phyloP scores from a whole-genome alignment of 2,797 vertebrate species.

The Antrozous pallidus region DNA sequence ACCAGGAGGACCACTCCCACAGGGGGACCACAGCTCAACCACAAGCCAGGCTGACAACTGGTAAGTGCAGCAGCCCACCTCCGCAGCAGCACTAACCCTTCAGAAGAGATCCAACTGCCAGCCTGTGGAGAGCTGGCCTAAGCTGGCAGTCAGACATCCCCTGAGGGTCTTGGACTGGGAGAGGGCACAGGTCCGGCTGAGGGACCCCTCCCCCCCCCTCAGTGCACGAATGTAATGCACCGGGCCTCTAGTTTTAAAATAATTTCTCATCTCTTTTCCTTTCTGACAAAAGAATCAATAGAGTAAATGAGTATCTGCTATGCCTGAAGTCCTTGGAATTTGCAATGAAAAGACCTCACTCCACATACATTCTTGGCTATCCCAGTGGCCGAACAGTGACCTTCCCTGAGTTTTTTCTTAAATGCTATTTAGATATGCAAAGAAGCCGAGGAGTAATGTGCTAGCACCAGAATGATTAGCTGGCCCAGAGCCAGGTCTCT shows the following conservation, averaged over 20 bases:
- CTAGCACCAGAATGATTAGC: constrained; percentile 21
- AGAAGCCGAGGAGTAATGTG: constrained; percentile 12
- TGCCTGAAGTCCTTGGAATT: neutral
- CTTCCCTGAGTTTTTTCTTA: constrained; percentile 31
- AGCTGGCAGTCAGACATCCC: too few relatives aligned
- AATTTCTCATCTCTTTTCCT: constrained; percentile 49
- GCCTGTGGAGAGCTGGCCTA: too few relatives aligned
- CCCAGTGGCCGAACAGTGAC: constrained; percentile 22
- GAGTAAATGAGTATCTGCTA: constrained; percentile 53
- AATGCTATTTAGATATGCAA: constrained; percentile 44
- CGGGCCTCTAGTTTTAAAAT: constrained; percentile 33
- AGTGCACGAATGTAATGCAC: too few relatives aligned
- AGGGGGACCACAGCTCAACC: too few relatives aligned
- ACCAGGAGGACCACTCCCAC: too few relatives aligned
- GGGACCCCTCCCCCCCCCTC: neutral
- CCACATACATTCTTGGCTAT: neutral
- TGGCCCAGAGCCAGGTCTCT: neutral
- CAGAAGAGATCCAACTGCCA: too few relatives aligned
- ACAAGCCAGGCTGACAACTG: too few relatives aligned
- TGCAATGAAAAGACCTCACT: neutral
- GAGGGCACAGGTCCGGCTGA: too few relatives aligned
- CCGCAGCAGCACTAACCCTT: too few relatives aligned
- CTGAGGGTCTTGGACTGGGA: too few relatives aligned
- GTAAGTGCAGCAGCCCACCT: too few relatives aligned
- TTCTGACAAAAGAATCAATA: constrained; percentile 50